Conservation (phyloP, 2,888 invertebrate species). For the Doris montereyensis region DNA sequence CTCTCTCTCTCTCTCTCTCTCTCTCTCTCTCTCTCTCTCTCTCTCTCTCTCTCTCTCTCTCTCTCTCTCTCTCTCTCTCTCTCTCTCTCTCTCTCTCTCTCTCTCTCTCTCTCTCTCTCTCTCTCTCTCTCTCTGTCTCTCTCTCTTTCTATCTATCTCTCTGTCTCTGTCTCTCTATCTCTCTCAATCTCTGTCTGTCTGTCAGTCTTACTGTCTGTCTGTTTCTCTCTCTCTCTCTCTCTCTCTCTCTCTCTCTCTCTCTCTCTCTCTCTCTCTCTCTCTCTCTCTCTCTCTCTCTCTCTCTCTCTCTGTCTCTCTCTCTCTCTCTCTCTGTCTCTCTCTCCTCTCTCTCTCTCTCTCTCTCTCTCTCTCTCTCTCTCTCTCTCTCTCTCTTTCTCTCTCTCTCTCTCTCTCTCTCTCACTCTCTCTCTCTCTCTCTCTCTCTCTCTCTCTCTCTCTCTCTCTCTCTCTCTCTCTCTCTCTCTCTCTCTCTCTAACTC, state of each 20-base stretch:
- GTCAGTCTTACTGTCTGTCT: background rate
- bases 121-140: background rate
- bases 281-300: background rate
- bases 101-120: background rate
- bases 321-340: background rate
- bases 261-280: background rate
- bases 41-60: background rate
- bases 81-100: background rate
- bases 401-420: background rate
- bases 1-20: background rate
- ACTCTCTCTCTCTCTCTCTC: background rate
- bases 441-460: background rate
- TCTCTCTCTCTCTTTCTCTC: background rate
- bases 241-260: background rate
- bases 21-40: background rate
- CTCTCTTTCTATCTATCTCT: background rate
- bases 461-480: background rate
- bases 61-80: background rate
- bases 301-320: background rate
- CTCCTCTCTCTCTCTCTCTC: background rate
- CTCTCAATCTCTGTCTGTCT: background rate
- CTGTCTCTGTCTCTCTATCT: background rate
- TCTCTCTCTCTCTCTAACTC: background rate
- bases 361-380: background rate
- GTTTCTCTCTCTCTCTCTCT: background rate